Percentiles rank a stretch among this genome's conserved stretches.
Conservation (phyloP, 30 jellyfish, hydroid and myxozoan species). For the Pseudorhiza aurosa region DNA sequence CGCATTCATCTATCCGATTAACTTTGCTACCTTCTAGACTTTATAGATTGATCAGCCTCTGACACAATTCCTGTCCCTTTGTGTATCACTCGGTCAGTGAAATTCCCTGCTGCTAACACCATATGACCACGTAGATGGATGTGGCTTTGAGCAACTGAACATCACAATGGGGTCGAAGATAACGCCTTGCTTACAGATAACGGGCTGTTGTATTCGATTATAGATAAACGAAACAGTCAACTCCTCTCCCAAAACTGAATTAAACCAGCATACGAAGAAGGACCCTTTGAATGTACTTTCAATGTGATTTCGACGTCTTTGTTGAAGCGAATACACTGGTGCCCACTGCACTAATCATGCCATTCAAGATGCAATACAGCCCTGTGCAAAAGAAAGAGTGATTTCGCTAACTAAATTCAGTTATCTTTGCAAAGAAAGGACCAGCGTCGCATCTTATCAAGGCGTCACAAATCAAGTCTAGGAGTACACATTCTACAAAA, state of each 20-base stretch:
- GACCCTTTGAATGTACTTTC: neutral
- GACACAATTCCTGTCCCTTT: conserved; percentile 52
- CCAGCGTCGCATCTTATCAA: conserved; percentile 24
- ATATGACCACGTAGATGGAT: conserved; percentile 27
- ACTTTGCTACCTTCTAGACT: no score
- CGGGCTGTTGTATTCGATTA: conserved; percentile 4
- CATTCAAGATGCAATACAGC: conserved; percentile 27
- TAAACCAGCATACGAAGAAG: neutral
- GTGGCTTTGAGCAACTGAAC: conserved; percentile 66
- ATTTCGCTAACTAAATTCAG: conserved; percentile 11
- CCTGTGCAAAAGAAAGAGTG: conserved; percentile 16
- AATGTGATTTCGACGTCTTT: conserved; percentile 6
- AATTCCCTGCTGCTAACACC: conserved; percentile 17
- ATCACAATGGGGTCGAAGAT: conserved; percentile 48
- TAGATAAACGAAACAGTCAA: conserved; percentile 11
- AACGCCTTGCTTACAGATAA: conserved; percentile 21
- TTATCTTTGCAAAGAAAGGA: conserved; percentile 7
- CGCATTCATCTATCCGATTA: no score
- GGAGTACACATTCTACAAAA: neutral
- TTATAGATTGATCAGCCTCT: conserved; percentile 13
- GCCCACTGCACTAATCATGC: conserved; percentile 57
- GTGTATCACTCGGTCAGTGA: conserved; percentile 60
- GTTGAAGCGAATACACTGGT: conserved; percentile 19
- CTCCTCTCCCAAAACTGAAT: conserved; percentile 30
- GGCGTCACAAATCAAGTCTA: conserved; percentile 5